Conservation (phyloP, 2,113 vertebrate genomes). For the Coreoperca whiteheadi region DNA sequence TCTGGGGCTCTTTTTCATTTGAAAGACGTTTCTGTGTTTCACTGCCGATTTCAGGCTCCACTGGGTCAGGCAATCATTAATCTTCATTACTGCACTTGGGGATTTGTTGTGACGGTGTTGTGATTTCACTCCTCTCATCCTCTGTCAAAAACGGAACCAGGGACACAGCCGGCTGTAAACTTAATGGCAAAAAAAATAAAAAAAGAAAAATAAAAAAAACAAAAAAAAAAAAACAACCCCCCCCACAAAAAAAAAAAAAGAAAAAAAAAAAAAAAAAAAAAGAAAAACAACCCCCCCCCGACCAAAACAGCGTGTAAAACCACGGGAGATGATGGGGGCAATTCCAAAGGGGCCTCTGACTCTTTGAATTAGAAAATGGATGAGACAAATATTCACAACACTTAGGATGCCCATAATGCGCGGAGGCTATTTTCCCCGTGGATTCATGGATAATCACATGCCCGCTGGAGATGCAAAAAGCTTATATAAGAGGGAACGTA, state of each 20-base stretch:
- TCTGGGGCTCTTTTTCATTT: conserved; percentile 17
- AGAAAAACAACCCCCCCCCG: conserved; percentile 59
- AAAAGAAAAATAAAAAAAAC: conserved; percentile 38
- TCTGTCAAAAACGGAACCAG: conserved; percentile 12
- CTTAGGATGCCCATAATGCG: conserved; percentile 58
- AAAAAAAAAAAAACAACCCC: conserved; percentile 54
- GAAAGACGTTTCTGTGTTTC: conserved; percentile 61
- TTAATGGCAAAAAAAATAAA: conserved; percentile 54
- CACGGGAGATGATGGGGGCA: conserved; percentile 53
- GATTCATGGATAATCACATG: conserved; percentile 76
- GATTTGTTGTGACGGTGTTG: conserved; percentile 72
- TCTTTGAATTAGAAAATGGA: conserved; percentile 75
- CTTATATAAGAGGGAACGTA: conserved; percentile 63
- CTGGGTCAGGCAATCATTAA: conserved; percentile 72
- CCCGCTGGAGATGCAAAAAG: conserved; percentile 69
- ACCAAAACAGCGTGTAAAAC: conserved; percentile 57
- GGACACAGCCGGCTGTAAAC: conserved; percentile 43
- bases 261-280: conserved; percentile 32
- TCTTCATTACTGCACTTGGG: conserved; percentile 81
- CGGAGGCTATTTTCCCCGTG: conserved; percentile 51
- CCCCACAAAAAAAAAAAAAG: conserved; percentile 48
- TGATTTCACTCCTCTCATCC: conserved; percentile 45
- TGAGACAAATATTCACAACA: conserved; percentile 75
- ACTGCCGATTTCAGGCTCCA: conserved; percentile 57
- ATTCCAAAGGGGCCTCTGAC: conserved; percentile 52